phyloP scores from a whole-genome alignment of 2,888 invertebrate genomes.

The Apantesis nais region DNA sequence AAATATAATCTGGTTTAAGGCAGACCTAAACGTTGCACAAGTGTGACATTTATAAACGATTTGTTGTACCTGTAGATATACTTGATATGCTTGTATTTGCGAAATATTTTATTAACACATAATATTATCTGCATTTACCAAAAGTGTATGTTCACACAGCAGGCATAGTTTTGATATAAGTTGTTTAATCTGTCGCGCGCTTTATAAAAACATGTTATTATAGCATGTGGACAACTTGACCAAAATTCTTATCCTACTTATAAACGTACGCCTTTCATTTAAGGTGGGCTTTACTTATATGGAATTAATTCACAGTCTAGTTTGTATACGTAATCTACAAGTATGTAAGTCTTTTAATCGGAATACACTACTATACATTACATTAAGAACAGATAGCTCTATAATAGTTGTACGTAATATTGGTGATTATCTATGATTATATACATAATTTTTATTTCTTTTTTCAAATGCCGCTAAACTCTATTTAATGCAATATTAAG shows the following conservation, averaged over 20 bases:
- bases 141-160: background rate
- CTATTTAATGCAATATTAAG: background rate
- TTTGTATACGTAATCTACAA: background rate
- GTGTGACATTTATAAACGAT: constrained; percentile 19
- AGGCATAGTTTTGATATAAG: background rate
- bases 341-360: background rate
- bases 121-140: background rate
- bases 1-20: constrained; percentile 55
- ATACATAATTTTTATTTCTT: background rate
- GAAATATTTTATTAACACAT: background rate
- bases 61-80: background rate
- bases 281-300: background rate
- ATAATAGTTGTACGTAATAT: background rate
- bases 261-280: too few relatives aligned
- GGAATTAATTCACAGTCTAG: background rate
- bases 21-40: constrained; percentile 53
- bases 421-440: background rate
- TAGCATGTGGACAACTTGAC: background rate
- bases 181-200: background rate
- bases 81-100: background rate
- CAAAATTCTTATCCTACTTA: too few relatives aligned
- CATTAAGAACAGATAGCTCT: background rate
- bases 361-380: background rate
- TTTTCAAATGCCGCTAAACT: background rate
- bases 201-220: too few relatives aligned